phyloP scores from a whole-genome alignment of 2,888 invertebrate species.

The Ormyrus pomaceus region DNA sequence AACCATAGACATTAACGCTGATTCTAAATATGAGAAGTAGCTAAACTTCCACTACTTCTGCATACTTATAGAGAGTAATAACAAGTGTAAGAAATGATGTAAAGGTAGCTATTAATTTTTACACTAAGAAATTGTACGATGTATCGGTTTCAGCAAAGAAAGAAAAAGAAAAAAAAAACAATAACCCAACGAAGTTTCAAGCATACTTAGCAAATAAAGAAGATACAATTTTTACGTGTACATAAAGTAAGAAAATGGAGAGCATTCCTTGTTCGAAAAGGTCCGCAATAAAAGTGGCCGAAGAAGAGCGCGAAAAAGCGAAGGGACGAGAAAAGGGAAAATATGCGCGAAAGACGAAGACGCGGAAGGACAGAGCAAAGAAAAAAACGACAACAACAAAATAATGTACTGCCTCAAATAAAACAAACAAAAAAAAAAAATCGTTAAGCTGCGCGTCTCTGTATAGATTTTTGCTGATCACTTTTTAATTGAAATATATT shows the following conservation, averaged over 20 bases:
- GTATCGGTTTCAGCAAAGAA: slow-evolving; percentile 30
- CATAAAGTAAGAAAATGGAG: slow-evolving; percentile 17
- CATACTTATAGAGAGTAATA: slow-evolving; percentile 21
- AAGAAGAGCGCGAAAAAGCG: slow-evolving; percentile 5
- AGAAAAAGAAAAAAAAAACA: slow-evolving; percentile 23
- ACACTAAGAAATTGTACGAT: slow-evolving; percentile 48
- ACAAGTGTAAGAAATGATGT: slow-evolving; percentile 39
- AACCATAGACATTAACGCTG: slow-evolving; percentile 36
- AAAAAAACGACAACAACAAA: slow-evolving; percentile 47
- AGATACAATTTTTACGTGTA: slow-evolving; percentile 49
- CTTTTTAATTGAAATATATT: slow-evolving; percentile 33
- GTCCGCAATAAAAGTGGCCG: not conserved
- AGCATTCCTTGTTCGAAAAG: slow-evolving; percentile 1
- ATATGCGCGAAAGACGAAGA: not conserved
- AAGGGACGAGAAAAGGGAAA: not conserved
- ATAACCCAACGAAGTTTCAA: slow-evolving; percentile 50
- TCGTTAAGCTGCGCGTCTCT: slow-evolving; percentile 42
- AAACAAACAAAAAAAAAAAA: slow-evolving; percentile 43
- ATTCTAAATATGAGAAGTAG: slow-evolving; percentile 53
- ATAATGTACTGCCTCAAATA: slow-evolving; percentile 54
- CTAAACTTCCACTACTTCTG: slow-evolving; percentile 46
- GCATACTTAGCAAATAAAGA: slow-evolving; percentile 13
- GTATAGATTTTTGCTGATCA: slow-evolving; percentile 37
- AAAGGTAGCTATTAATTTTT: slow-evolving; percentile 50
- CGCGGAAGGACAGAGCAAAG: not conserved